Evolutionary conservation across 2,797 vertebrate species (phyloP), one percentile per base, ranked within the genome.

Genomic region (Diplodus sargus): DNA sequence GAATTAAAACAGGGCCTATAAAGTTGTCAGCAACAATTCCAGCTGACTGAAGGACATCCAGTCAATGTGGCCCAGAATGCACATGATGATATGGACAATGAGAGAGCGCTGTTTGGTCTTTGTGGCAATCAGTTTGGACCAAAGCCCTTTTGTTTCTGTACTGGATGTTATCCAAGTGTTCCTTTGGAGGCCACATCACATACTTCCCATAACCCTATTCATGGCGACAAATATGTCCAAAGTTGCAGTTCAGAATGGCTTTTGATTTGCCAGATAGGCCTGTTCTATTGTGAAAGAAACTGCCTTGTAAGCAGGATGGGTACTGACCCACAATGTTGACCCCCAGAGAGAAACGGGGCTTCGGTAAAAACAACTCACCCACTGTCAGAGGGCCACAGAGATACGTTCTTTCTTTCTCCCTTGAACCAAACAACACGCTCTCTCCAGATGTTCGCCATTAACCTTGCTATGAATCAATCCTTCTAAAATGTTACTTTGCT

Each of bases 191-290:
- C 87, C 71, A 73, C 83, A 88, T 88, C 76, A 67, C 89, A 91
- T 85, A 87, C 85, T 91, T 92, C 88, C 83, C 86, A 92, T 85
- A 87, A 89, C 80, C 90, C 87, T 86, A 86, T 93, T 92, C 86
- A 89, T 73, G 25, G 83, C 5, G 48, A 74, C 87, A 90, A 92
- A 93, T 89, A 90, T 91, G 88, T 91, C 76, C 86, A 89, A 87
- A 91, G 87, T 88, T 82, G 90, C 89, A 87, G 78, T 85, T 91
- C 86, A 87, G 87, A 85, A 57, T 51, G 58, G 74, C 77, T 76
- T 86, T 78, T 87, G 84, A 89, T 90, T 86, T 89, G 87, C 90
- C 85, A 83, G 87, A 88, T 78, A 89, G 81, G 85, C 76, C 73
- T 9, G 61, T 90, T 91, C 77, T 70, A 88, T 92, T 94, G 92